Base-by-base conservation (phyloP, 2,888 invertebrate genomes). In the Tetragonisca angustula region DNA sequence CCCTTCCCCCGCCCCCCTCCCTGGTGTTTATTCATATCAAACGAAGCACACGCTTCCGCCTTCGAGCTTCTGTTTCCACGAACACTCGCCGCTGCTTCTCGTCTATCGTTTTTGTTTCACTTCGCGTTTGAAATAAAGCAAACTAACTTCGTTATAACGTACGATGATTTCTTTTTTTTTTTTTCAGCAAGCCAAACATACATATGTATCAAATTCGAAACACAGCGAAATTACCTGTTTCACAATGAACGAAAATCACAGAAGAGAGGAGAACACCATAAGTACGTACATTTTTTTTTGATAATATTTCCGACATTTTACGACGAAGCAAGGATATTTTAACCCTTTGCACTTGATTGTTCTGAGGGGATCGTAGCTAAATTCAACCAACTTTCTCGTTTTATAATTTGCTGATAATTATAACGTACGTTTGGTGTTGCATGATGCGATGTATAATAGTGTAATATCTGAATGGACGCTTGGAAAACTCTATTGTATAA, bases 21-120 rank as follows among this genome's bases (percentile, higher is more conserved):
- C 68, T 68, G 59, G 72, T 74, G 76, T 64, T 78, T 79, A 68
- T 81, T 67, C 81, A 72, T 67, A 52, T 19, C 70, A 71, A 78
- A 81, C 71, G 81, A 71, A 49, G 71, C 67, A 78, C 61, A 52
- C 52, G 67, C 72, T 61, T 61, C 52, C 52, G 11, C 49, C 64
- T 72, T 70, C 70, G 59, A 59, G 69, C 52, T 54, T 78, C 78
- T 52, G 50, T 43, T 9, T 68, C 50, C 36, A 79, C 32, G 67
- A 73, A 21, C 27, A 61, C 32, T 32, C 32, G 32, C 32, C 59
- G 64, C 43, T 56, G 49, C 49, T 62, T 32, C 62, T 56, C 36
- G 21, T 61, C 32, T 15, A 36, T 65, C 27, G 43, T 65, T 36
- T 32, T 62, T 62, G 19, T 32, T 62, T 59, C n/a, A n/a, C 15